Conservation (phyloP, 2,113 vertebrate genomes). For the Saguinus imperator region DNA sequence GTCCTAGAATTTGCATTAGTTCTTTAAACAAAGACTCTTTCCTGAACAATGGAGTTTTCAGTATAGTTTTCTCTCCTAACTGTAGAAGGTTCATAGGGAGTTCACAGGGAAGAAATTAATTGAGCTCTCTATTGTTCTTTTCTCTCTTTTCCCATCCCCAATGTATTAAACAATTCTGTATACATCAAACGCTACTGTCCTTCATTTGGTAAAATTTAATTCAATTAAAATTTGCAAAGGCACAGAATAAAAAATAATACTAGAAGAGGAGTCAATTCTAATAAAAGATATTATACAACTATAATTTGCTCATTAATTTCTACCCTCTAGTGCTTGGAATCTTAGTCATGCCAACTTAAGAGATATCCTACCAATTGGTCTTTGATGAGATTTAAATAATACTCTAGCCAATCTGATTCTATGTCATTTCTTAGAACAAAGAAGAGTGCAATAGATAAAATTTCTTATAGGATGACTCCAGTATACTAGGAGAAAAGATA, state of each 20-base stretch:
- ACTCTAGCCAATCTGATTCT: not conserved
- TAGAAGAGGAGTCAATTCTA: slow-evolving; percentile 7
- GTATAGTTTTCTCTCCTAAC: slow-evolving; percentile 59
- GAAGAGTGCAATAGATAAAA: not conserved
- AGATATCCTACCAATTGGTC: not conserved
- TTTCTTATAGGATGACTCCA: not conserved
- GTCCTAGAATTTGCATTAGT: slow-evolving; percentile 71
- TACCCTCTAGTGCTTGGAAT: not conserved
- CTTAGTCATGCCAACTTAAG: not conserved
- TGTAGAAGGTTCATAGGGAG: slow-evolving; percentile 52
- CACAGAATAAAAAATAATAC: not conserved
- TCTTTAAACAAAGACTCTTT: slow-evolving; percentile 74
- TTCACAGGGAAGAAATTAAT: slow-evolving; percentile 71
- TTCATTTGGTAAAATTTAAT: slow-evolving; percentile 57
- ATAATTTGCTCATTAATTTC: slow-evolving; percentile 35
- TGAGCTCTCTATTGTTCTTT: slow-evolving; percentile 57
- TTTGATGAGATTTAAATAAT: slow-evolving; percentile 21
- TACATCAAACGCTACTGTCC: slow-evolving; percentile 33
- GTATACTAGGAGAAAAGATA: not conserved
- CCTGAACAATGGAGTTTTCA: slow-evolving; percentile 66
- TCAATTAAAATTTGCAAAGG: slow-evolving; percentile 58
- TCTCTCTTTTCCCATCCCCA: not conserved
- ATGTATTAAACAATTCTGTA: not conserved
- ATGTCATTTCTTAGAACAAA: not conserved
- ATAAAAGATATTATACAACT: slow-evolving; percentile 23